Conservation (phyloP, 2,797 vertebrate species). For the Bovichtus variegatus region DNA sequence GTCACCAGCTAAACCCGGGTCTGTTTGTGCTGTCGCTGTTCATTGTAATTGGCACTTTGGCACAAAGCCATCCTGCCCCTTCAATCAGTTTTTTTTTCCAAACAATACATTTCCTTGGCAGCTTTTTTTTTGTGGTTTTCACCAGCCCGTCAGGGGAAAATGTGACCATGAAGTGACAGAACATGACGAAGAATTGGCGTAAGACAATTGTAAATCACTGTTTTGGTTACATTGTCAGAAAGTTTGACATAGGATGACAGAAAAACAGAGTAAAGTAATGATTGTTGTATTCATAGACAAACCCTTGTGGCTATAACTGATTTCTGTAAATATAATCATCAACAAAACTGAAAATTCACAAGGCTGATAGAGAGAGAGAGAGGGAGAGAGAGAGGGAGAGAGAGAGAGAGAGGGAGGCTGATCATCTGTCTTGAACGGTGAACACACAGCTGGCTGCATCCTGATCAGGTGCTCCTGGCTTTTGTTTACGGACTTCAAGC, state of each 20-base stretch:
- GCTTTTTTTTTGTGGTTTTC: conserved; percentile 12
- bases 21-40: conserved; percentile 18
- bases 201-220: background rate
- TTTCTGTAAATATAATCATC: background rate
- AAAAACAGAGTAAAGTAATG: background rate
- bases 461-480: conserved; percentile 27
- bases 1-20: conserved; percentile 13
- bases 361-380: background rate
- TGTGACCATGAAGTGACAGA: conserved; percentile 26
- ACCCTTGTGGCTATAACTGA: background rate
- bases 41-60: conserved; percentile 45
- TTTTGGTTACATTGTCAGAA: background rate
- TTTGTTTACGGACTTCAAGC: background rate
- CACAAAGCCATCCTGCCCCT: background rate
- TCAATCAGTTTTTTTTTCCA: conserved; percentile 6
- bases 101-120: conserved; percentile 11
- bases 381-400: too few species aligned
- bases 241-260: background rate
- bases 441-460: background rate
- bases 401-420: too few species aligned
- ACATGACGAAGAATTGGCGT: background rate
- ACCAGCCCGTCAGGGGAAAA: background rate
- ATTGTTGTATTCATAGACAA: background rate
- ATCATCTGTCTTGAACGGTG: conserved; percentile 1
- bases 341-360: background rate